Evolutionary conservation across 2,888 invertebrate species (phyloP).

Genomic region (Acrobeloides nanus): DNA sequence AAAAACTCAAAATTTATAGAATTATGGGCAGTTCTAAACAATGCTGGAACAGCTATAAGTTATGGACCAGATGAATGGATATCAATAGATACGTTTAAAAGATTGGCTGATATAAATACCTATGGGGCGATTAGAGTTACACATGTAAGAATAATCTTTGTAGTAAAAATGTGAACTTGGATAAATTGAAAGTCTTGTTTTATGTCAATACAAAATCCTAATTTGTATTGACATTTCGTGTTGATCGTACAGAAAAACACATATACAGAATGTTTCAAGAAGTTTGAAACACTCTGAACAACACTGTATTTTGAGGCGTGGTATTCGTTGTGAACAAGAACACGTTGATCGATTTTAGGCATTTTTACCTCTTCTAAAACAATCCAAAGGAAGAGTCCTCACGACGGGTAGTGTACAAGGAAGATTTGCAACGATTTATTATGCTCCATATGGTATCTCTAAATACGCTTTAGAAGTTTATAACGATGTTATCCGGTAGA

Average conservation of each 20-base stretch:
- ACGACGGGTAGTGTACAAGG: constrained; percentile 56
- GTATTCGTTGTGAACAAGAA: too few species aligned
- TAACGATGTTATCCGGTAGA: constrained; percentile 39
- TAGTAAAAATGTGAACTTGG: too few species aligned
- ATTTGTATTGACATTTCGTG: too few species aligned
- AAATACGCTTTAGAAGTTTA: constrained; percentile 46
- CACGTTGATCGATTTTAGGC: constrained; percentile 12
- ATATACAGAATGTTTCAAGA: too few species aligned
- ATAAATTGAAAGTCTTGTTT: too few species aligned
- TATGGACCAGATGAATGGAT: constrained; percentile 83
- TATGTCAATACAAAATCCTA: too few species aligned
- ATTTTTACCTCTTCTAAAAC: constrained; percentile 38
- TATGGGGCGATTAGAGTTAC: constrained; percentile 61
- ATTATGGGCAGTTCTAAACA: constrained; percentile 71
- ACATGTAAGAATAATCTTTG: too few species aligned
- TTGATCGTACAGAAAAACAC: too few species aligned
- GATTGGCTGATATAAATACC: constrained; percentile 68
- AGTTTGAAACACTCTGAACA: too few species aligned
- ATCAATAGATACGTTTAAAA: constrained; percentile 69
- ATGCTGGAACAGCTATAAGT: constrained; percentile 73
- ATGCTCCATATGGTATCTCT: constrained; percentile 36
- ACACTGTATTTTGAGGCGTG: too few species aligned
- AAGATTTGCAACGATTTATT: constrained; percentile 44
- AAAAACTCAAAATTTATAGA: too few species aligned
- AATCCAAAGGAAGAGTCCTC: constrained; percentile 54